phyloP scores from a whole-genome alignment of 2,113 vertebrate species.

The Hyperopisus bebe region DNA sequence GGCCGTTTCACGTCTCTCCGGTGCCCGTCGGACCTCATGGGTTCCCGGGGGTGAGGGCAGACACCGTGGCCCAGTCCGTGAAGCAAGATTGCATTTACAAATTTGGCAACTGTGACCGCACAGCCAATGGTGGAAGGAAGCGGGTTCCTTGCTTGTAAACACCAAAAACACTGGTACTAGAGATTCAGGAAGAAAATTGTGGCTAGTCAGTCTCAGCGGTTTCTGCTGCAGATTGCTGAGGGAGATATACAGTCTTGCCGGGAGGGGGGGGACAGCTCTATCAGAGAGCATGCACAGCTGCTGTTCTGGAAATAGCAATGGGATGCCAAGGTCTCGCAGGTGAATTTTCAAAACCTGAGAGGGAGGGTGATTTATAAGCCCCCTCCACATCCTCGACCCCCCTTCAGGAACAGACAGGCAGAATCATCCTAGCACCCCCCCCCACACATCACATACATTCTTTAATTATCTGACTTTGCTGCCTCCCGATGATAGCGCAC shows the following conservation, averaged over 20 bases:
- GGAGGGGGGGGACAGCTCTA: background rate
- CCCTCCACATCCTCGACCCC: background rate
- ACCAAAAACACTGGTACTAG: background rate
- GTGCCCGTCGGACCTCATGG: background rate
- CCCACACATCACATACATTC: too few relatives aligned
- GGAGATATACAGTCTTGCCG: background rate
- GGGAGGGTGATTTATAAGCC: background rate
- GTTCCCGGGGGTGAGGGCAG: background rate
- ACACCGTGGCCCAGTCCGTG: background rate
- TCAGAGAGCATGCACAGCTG: background rate
- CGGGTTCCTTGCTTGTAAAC: background rate
- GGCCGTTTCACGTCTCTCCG: background rate
- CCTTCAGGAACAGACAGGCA: background rate
- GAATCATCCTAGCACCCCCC: background rate
- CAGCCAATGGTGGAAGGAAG: background rate
- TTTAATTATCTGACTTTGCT: background rate
- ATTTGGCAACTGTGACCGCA: background rate
- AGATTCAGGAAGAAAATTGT: background rate
- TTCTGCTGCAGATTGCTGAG: background rate
- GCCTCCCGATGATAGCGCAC: background rate
- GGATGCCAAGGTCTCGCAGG: background rate
- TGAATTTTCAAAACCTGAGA: background rate
- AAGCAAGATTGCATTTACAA: background rate
- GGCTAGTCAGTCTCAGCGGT: background rate
- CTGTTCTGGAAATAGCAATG: background rate